Conservation (phyloP, 2,888 invertebrate genomes). For the Drosophila planitibia region DNA sequence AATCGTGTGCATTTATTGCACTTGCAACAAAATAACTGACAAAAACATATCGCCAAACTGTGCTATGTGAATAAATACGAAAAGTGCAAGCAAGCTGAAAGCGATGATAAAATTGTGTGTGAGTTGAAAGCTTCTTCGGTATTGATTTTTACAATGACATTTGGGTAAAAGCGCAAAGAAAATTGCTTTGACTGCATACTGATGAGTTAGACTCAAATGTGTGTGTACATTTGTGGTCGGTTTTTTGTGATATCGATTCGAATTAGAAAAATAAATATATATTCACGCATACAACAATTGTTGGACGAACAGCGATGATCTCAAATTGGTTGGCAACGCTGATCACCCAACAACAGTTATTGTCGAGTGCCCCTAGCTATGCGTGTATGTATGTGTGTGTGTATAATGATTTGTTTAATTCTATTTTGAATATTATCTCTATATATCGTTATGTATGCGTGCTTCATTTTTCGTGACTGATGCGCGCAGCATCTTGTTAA, state of each 20-base stretch:
- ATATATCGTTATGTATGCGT: conserved; percentile 12
- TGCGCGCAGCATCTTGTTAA: conserved; percentile 58
- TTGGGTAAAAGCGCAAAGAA: conserved; percentile 24
- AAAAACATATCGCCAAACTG: conserved; percentile 8
- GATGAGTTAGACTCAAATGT: conserved; percentile 3
- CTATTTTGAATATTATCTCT: conserved; percentile 55
- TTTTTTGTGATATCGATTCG: conserved; percentile 3
- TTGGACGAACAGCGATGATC: conserved; percentile 2
- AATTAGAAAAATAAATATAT: neutral
- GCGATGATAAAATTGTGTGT: conserved; percentile 28
- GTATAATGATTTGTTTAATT: conserved; percentile 40
- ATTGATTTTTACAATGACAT: conserved; percentile 72
- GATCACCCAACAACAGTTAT: conserved; percentile 27
- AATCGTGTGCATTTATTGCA: conserved; percentile 22
- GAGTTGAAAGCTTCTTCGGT: conserved; percentile 46
- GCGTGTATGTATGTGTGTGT: conserved; percentile 15
- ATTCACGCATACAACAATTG: neutral
- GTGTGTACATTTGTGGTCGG: neutral
- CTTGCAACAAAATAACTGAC: conserved; percentile 5
- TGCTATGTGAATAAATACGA: conserved; percentile 1
- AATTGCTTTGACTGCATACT: conserved; percentile 8
- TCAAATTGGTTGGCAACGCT: conserved; percentile 47
- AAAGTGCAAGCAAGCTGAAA: conserved; percentile 22
- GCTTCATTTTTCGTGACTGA: conserved; percentile 18
- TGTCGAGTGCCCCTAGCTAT: conserved; percentile 22